Conservation (phyloP, 2,888 invertebrate species). For the Junonia oenone region DNA sequence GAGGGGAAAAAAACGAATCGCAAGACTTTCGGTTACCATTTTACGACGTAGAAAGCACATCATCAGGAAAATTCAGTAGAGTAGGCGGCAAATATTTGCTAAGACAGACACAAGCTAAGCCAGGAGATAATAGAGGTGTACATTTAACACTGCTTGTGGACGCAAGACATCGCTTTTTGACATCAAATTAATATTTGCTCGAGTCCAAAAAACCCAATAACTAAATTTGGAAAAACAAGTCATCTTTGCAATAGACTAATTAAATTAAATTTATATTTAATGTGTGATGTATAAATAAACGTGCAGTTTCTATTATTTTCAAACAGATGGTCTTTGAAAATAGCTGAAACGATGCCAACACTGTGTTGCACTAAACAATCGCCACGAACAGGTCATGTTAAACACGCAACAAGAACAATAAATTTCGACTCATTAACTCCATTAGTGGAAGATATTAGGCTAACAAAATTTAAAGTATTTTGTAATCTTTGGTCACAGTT, state of each 20-base stretch:
- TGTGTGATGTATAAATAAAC: not conserved
- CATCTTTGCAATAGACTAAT: constrained; percentile 7
- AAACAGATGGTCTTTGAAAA: constrained; percentile 9
- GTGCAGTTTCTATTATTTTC: constrained; percentile 7
- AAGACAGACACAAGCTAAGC: constrained; percentile 66
- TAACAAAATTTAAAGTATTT: not conserved
- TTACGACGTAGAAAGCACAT: constrained; percentile 47
- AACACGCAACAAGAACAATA: constrained; percentile 23
- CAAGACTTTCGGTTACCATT: constrained; percentile 31
- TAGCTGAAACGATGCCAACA: constrained; percentile 33
- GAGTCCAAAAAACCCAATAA: constrained; percentile 28
- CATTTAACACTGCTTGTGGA: constrained; percentile 59
- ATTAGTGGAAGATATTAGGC: not conserved
- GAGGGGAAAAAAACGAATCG: constrained; percentile 22
- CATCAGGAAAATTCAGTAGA: constrained; percentile 42
- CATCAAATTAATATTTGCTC: constrained; percentile 20
- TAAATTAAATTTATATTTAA: no score
- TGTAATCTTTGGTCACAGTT: not conserved
- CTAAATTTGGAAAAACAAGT: not conserved
- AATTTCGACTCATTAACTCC: constrained; percentile 19
- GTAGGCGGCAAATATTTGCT: constrained; percentile 41
- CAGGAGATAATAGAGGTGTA: constrained; percentile 42
- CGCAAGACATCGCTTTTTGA: constrained; percentile 48
- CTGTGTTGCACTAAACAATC: constrained; percentile 31
- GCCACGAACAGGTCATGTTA: constrained; percentile 24